Evolutionary conservation across 2,888 invertebrate genomes (phyloP).

Genomic region (Dendrolimus pini): DNA sequence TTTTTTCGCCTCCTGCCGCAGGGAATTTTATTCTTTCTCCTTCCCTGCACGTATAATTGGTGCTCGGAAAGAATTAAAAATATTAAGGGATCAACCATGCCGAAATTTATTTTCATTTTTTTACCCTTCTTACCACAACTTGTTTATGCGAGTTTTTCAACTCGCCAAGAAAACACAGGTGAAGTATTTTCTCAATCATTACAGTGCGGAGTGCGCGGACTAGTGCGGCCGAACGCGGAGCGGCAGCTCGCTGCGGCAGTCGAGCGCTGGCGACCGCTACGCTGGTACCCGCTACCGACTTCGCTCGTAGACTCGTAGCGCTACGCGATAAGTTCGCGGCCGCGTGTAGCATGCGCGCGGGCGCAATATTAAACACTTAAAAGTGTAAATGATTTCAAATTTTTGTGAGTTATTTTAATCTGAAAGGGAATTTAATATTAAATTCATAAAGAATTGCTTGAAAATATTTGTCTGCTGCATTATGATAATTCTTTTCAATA

Average conservation of each 20-base stretch:
- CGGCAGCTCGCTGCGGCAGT: conserved; percentile 34
- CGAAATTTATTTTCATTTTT: no score
- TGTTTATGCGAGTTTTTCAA: conserved; percentile 33
- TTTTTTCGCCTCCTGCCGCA: no score
- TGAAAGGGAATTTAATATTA: no score
- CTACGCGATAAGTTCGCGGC: conserved; percentile 18
- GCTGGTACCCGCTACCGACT: conserved; percentile 20
- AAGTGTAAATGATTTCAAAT: not conserved
- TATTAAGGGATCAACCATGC: no score
- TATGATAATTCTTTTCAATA: no score
- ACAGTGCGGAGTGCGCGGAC: conserved; percentile 39
- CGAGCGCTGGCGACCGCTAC: conserved; percentile 33
- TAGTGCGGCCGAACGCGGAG: conserved; percentile 19
- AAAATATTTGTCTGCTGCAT: no score
- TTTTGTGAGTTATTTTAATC: no score
- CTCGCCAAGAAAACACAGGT: conserved; percentile 55
- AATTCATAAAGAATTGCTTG: no score
- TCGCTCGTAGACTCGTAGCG: conserved; percentile 32
- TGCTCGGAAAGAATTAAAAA: no score
- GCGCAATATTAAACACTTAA: conserved; percentile 12
- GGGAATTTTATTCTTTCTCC: no score
- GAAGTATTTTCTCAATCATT: conserved; percentile 69
- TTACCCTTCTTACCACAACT: conserved; percentile 12
- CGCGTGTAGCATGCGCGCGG: conserved; percentile 22
- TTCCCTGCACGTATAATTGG: no score